Percentiles rank a stretch among this genome's conserved stretches.
Evolutionary conservation across 2,797 vertebrate species (phyloP).

Genomic region (Labeo calbasu): DNA sequence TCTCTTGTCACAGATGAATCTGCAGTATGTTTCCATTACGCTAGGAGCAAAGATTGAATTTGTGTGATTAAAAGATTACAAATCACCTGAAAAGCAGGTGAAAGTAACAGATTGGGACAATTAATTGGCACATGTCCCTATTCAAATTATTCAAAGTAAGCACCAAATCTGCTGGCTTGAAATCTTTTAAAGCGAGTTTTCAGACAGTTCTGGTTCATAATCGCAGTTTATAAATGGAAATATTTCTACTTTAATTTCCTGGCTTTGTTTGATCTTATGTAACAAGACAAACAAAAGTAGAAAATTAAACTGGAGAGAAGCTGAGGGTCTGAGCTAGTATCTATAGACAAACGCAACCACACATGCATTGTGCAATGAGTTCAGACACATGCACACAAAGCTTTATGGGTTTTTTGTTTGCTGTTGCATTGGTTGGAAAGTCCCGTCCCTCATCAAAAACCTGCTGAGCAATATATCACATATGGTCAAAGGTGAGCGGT

Average conservation of each 20-base stretch:
- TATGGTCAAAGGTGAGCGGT: neutral
- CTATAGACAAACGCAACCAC: neutral
- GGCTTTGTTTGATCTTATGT: neutral
- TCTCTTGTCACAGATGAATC: neutral
- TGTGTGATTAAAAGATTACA: slow-evolving; percentile 15
- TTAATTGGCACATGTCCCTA: neutral
- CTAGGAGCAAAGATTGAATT: neutral
- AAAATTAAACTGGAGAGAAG: neutral
- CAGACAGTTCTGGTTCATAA: neutral
- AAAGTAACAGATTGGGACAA: neutral
- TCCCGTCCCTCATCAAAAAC: neutral
- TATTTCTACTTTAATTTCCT: neutral
- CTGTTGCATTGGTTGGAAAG: slow-evolving; percentile 19
- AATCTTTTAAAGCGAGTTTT: neutral
- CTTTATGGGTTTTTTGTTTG: slow-evolving; percentile 20
- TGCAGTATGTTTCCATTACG: slow-evolving; percentile 7
- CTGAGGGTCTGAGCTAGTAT: neutral
- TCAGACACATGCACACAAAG: neutral
- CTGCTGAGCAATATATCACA: neutral
- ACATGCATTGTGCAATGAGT: neutral
- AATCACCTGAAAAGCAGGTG: neutral
- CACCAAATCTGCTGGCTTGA: neutral
- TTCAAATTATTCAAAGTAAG: neutral
- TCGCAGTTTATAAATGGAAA: neutral
- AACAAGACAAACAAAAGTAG: neutral